Evolutionary conservation across 2,888 invertebrate genomes (phyloP).

Genomic region (Brachypalpus laphriformis): DNA sequence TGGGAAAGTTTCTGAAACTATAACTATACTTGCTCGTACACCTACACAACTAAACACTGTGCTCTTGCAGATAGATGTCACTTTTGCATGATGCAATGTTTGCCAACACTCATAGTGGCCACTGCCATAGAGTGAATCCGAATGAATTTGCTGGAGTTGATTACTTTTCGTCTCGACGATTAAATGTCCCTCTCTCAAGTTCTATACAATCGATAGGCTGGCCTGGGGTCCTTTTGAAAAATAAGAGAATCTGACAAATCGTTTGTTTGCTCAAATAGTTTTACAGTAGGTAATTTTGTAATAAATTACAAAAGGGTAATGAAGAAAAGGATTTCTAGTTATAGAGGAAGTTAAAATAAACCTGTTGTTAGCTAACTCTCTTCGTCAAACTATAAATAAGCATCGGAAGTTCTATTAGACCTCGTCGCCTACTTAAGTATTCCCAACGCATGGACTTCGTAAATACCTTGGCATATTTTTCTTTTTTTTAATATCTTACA

Average conservation of each 20-base stretch:
- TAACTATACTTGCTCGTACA: background rate
- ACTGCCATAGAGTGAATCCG: conserved; percentile 17
- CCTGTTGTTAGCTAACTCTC: no score
- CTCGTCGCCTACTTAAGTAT: no score
- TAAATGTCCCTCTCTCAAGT: background rate
- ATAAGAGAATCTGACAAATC: conserved; percentile 10
- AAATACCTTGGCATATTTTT: background rate
- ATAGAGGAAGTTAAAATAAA: no score
- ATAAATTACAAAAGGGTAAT: conserved; percentile 3
- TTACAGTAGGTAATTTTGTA: background rate
- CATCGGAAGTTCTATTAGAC: no score
- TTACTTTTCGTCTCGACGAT: conserved; percentile 35
- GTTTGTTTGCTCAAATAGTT: conserved; percentile 26
- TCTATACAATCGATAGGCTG: background rate
- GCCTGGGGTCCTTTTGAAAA: background rate
- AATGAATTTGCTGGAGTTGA: conserved; percentile 51
- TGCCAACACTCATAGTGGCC: conserved; percentile 41
- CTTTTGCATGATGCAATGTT: conserved; percentile 71
- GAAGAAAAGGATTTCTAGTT: background rate
- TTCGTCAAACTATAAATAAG: no score
- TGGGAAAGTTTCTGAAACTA: background rate
- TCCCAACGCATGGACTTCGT: background rate
- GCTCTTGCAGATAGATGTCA: conserved; percentile 63
- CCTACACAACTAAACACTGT: conserved; percentile 7
- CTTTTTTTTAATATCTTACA: background rate